These are phyloP conservation scores for Seladonia tumulorum DNA, from an alignment of 2,888 invertebrate genomes.

Conservation along the genomic window DNA sequence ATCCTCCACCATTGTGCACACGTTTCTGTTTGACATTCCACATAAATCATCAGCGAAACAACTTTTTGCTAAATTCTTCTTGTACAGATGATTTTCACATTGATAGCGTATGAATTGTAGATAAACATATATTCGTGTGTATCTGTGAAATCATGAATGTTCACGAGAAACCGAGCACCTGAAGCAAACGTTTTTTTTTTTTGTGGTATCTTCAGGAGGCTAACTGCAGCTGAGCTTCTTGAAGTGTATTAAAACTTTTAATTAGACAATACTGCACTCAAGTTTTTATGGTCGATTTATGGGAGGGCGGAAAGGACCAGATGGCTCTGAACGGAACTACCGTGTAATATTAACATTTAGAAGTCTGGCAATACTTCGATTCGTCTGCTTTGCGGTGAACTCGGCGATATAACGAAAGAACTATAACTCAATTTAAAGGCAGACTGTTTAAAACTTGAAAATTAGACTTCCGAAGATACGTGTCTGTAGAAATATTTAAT, in stretches of 20 bases:
- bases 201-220: not conserved
- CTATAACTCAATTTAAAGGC: not conserved
- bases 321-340: not conserved
- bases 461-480: not conserved
- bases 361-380: not conserved
- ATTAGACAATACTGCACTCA: not conserved
- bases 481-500: not conserved
- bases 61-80: no score
- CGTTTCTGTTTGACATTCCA: not conserved
- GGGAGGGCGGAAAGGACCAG: not conserved
- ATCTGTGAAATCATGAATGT: not conserved
- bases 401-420: not conserved
- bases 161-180: not conserved
- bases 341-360: not conserved
- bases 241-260: constrained; percentile 6
- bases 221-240: not conserved
- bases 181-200: not conserved
- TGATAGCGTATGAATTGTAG: no score
- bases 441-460: not conserved
- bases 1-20: not conserved
- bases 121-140: no score
- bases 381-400: not conserved
- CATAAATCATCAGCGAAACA: not conserved
- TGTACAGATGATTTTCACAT: no score
- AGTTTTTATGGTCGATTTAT: not conserved